phyloP scores from a whole-genome alignment of 2,888 invertebrate species.

The Leptinotarsa juncta region DNA sequence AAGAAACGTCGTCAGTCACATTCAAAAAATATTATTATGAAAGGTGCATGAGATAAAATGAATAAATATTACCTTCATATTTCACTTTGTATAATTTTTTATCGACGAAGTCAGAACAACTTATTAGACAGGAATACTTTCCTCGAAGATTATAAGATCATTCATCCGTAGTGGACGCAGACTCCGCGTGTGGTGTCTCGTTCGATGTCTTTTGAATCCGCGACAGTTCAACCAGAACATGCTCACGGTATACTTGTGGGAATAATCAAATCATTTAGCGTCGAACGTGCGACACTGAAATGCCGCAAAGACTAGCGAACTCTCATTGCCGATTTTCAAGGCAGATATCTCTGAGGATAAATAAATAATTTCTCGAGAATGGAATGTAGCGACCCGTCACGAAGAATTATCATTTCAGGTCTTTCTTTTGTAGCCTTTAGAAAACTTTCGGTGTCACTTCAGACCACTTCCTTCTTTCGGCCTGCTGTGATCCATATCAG shows the following conservation, averaged over 20 bases:
- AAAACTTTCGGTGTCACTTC: background rate
- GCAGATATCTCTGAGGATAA: conserved; percentile 4
- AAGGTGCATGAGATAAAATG: background rate
- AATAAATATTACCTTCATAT: background rate
- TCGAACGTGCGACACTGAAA: conserved; percentile 53
- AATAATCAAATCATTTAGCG: conserved; percentile 59
- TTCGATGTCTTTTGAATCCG: conserved; percentile 49
- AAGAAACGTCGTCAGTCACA: too few relatives aligned
- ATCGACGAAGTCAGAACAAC: background rate
- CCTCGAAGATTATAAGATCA: conserved; percentile 13
- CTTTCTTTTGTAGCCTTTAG: conserved; percentile 11
- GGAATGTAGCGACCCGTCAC: conserved; percentile 15
- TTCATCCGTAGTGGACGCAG: conserved; percentile 16
- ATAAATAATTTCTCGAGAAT: conserved; percentile 11
- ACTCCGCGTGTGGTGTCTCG: conserved; percentile 21
- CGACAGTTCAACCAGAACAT: conserved; percentile 57
- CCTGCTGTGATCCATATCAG: background rate
- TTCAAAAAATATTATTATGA: too few relatives aligned
- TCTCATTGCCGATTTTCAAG: conserved; percentile 16
- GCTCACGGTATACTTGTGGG: conserved; percentile 56
- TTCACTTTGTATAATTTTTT: background rate
- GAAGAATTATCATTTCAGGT: conserved; percentile 15
- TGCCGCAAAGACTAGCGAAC: conserved; percentile 17
- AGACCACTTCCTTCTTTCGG: conserved; percentile 1
- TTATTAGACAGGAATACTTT: conserved; percentile 6